phyloP scores from a whole-genome alignment of 2,888 invertebrate species.

The Nycteola revayana region DNA sequence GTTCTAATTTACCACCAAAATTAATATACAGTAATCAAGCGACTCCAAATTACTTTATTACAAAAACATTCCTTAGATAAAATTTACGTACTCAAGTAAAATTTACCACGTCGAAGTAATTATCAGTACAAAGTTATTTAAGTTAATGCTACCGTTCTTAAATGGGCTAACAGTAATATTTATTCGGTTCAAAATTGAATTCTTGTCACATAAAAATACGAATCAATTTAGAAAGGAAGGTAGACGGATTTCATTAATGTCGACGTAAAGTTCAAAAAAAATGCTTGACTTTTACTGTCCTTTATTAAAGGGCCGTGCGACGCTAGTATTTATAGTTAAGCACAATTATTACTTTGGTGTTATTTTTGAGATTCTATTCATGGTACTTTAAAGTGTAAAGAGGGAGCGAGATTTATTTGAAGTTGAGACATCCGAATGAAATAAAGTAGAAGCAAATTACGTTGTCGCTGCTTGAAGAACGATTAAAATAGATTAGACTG shows the following conservation, averaged over 20 bases:
- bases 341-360: conserved; percentile 6
- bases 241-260: too few species aligned
- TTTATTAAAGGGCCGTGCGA: not conserved
- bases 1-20: too few species aligned
- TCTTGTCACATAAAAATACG: conserved; percentile 25
- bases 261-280: too few species aligned
- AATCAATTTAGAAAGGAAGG: too few species aligned
- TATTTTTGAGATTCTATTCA: conserved; percentile 8
- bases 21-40: not conserved
- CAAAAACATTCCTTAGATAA: not conserved
- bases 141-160: too few species aligned
- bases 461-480: too few species aligned
- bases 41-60: not conserved
- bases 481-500: too few species aligned
- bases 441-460: too few species aligned
- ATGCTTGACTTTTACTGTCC: too few species aligned
- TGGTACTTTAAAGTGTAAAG: not conserved
- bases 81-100: not conserved
- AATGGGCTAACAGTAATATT: too few species aligned
- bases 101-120: conserved; percentile 11
- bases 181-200: too few species aligned
- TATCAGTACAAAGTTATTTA: conserved; percentile 29
- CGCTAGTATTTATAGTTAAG: conserved; percentile 4
- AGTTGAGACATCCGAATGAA: too few species aligned
- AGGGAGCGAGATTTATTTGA: conserved; percentile 4